A percentile compares a stretch with the other conserved stretches of the same genome.
Evolutionary conservation across 2,888 invertebrate genomes (phyloP).

Genomic region (Ypsolopha scabrella): DNA sequence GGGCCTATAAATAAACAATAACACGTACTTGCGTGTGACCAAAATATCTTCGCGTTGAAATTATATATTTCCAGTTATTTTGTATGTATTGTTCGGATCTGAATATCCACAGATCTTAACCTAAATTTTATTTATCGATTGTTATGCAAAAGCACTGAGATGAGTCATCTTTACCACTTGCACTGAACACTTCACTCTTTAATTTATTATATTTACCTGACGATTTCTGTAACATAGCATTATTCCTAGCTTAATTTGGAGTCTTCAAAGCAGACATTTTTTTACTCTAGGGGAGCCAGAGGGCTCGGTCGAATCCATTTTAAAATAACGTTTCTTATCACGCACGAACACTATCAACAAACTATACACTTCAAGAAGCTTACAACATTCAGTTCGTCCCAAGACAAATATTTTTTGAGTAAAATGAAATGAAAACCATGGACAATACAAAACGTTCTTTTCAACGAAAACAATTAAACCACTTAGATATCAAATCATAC

Average conservation of each 20-base stretch:
- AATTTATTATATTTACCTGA: slow-evolving; percentile 45
- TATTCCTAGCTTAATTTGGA: slow-evolving; percentile 44
- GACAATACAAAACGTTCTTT: slow-evolving; percentile 5
- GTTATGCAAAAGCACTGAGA: slow-evolving; percentile 63
- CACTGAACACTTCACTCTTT: slow-evolving; percentile 23
- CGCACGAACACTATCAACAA: background rate
- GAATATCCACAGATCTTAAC: slow-evolving; percentile 61
- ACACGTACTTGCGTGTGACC: slow-evolving; percentile 39
- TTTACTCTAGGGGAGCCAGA: slow-evolving; percentile 29
- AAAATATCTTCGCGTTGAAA: slow-evolving; percentile 35
- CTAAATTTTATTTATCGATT: slow-evolving; percentile 68
- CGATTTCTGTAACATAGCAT: slow-evolving; percentile 30
- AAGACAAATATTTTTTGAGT: background rate
- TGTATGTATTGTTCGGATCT: slow-evolving; percentile 41
- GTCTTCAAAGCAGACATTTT: slow-evolving; percentile 62
- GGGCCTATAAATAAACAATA: slow-evolving; percentile 60
- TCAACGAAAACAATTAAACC: slow-evolving; percentile 11
- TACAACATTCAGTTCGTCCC: no score
- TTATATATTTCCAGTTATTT: slow-evolving; percentile 35
- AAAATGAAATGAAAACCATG: background rate
- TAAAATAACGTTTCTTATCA: slow-evolving; percentile 13
- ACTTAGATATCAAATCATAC: no score
- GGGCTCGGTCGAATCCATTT: slow-evolving; percentile 17
- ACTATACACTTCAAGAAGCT: no score
- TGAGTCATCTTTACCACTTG: slow-evolving; percentile 42